A percentile compares a stretch with the other conserved stretches of the same genome.
phyloP scores from a whole-genome alignment of 2,888 invertebrate species.

The Rhagophthalmus giganteus region DNA sequence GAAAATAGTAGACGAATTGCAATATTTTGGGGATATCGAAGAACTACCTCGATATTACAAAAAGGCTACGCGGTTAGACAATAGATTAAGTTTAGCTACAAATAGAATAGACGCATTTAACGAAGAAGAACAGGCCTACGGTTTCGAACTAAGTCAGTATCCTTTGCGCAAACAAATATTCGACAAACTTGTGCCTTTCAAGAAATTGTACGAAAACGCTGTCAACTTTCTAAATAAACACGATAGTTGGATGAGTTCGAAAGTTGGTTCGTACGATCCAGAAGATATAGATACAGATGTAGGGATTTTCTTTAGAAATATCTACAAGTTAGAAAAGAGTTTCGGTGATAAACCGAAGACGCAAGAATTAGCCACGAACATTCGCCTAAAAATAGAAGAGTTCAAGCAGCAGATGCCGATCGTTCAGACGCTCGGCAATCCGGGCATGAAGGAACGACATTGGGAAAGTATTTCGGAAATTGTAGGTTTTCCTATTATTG shows the following conservation, averaged over 20 bases:
- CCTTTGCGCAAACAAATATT: conserved; percentile 78
- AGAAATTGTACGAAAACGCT: conserved; percentile 86
- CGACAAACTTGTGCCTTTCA: conserved; percentile 82
- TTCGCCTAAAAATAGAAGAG: conserved; percentile 83
- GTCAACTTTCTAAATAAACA: conserved; percentile 83
- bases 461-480: conserved; percentile 96
- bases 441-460: conserved; percentile 87
- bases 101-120: conserved; percentile 71
- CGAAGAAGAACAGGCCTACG: conserved; percentile 86
- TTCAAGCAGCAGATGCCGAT: conserved; percentile 89
- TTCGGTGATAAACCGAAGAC: conserved; percentile 79
- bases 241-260: conserved; percentile 81
- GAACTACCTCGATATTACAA: conserved; percentile 81
- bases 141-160: conserved; percentile 87
- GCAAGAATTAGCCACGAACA: conserved; percentile 68
- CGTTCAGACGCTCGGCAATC: conserved; percentile 92
- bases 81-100: conserved; percentile 38
- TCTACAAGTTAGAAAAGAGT: conserved; percentile 86
- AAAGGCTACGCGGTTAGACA: conserved; percentile 78
- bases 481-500: conserved; percentile 88
- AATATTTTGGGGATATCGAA: conserved; percentile 83
- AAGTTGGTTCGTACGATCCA: conserved; percentile 84
- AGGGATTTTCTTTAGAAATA: conserved; percentile 67
- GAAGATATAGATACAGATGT: conserved; percentile 85
- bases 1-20: conserved; percentile 81